These are phyloP conservation scores for Dilophus febrilis DNA, from an alignment of 2,888 invertebrate genomes.

Conservation along the genomic window DNA sequence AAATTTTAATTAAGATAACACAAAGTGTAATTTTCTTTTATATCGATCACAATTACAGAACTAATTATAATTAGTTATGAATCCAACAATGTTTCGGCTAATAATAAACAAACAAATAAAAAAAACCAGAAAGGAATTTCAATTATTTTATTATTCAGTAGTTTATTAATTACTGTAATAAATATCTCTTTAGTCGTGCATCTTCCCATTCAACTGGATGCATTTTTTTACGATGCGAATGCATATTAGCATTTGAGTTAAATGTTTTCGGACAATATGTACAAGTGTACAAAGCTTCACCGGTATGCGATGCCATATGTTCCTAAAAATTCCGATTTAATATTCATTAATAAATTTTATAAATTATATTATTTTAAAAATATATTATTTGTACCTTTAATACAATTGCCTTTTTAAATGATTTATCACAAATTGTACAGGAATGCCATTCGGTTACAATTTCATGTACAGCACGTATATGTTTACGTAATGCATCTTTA, in stretches of 20 bases:
- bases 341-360: too few species aligned
- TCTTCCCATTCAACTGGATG: conserved; percentile 26
- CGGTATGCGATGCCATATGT: conserved; percentile 28
- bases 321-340: conserved; percentile 18
- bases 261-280: conserved; percentile 27
- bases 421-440: conserved; percentile 25
- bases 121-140: too few species aligned
- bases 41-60: too few species aligned
- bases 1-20: too few species aligned
- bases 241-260: conserved; percentile 28
- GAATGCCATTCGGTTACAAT: conserved; percentile 17
- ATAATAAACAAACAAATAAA: too few species aligned
- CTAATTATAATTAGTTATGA: too few species aligned
- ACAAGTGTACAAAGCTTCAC: conserved; percentile 27
- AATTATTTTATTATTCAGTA: too few species aligned
- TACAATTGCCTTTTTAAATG: conserved; percentile 24
- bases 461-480: conserved; percentile 24
- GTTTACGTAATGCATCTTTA: conserved; percentile 24
- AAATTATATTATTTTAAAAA: too few species aligned
- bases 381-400: conserved; percentile 24
- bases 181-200: conserved; percentile 17
- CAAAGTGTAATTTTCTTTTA: too few species aligned
- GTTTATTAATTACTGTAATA: too few species aligned
- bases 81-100: too few species aligned
- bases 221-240: conserved; percentile 26